Conservation (phyloP, 2,797 vertebrate species). For the Yasuhikotakia modesta region DNA sequence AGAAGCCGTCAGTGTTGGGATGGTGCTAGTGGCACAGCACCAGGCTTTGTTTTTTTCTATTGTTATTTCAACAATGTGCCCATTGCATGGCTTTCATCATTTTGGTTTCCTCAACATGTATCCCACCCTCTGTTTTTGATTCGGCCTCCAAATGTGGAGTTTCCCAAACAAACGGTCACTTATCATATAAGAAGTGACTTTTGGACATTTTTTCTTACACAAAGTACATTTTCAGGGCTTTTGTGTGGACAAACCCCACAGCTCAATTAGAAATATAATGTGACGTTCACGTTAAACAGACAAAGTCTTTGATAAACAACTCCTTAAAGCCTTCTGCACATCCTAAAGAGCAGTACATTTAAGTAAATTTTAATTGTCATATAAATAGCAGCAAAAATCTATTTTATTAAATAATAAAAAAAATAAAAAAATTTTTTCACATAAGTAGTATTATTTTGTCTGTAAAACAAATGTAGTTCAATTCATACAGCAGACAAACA, state of each 20-base stretch:
- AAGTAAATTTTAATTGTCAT: not conserved
- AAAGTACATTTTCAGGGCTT: constrained; percentile 35
- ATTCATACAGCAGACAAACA: constrained; percentile 27
- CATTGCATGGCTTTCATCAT: constrained; percentile 49
- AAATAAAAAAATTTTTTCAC: too few relatives aligned
- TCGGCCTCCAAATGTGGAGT: constrained; percentile 62
- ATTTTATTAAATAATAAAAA: too few relatives aligned
- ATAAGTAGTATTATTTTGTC: not conserved
- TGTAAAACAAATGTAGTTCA: not conserved
- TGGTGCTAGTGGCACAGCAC: constrained; percentile 53
- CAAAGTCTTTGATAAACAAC: not conserved
- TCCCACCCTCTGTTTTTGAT: constrained; percentile 70
- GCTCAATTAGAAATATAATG: not conserved
- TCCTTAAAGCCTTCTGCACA: not conserved
- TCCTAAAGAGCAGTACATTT: not conserved
- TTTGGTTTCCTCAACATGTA: constrained; percentile 56
- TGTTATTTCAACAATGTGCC: constrained; percentile 56
- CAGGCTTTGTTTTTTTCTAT: constrained; percentile 39
- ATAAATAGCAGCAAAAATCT: not conserved
- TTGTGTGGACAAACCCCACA: constrained; percentile 11
- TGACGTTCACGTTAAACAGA: not conserved
- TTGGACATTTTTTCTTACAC: constrained; percentile 42
- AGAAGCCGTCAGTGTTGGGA: constrained; percentile 54
- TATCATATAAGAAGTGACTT: constrained; percentile 48
- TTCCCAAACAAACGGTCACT: constrained; percentile 57